Evolutionary conservation across 2,113 vertebrate species (phyloP).

Genomic region (Peromyscus polionotus): DNA sequence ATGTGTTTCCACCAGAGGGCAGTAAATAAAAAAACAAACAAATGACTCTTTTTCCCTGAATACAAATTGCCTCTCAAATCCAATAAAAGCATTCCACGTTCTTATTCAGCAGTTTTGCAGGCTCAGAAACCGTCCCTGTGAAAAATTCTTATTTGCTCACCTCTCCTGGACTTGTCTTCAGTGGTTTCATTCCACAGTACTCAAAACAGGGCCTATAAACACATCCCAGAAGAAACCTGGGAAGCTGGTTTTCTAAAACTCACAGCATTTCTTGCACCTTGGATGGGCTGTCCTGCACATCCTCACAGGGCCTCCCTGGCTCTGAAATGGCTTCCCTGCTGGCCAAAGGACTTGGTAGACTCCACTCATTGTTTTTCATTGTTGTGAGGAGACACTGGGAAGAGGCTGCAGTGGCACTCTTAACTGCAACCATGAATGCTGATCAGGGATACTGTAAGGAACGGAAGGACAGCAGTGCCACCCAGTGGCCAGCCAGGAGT

Average conservation of each 20-base stretch:
- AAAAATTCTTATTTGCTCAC: slow-evolving; percentile 11
- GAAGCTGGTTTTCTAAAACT: slow-evolving; percentile 26
- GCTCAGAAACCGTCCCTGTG: background rate
- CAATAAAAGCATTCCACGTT: slow-evolving; percentile 56
- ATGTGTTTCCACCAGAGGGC: slow-evolving; percentile 72
- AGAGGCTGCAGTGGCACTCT: slow-evolving; percentile 26
- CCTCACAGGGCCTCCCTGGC: background rate
- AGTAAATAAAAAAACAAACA: slow-evolving; percentile 67
- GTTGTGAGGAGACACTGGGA: slow-evolving; percentile 17
- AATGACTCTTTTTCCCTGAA: slow-evolving; percentile 26
- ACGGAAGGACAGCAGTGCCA: slow-evolving; percentile 80
- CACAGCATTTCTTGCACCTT: background rate
- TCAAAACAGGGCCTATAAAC: slow-evolving; percentile 26
- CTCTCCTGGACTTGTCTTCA: slow-evolving; percentile 15
- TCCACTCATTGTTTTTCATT: slow-evolving; percentile 22
- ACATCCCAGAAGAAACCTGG: background rate
- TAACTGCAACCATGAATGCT: background rate
- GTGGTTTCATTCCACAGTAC: background rate
- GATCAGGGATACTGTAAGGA: slow-evolving; percentile 24
- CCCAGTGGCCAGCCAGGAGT: slow-evolving; percentile 74
- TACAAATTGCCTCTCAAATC: slow-evolving; percentile 55
- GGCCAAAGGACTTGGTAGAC: background rate
- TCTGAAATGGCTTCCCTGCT: background rate
- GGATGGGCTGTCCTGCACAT: background rate
- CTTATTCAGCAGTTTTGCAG: background rate